These are phyloP conservation scores for Cyclargus thomasi DNA, from an alignment of 1,140 invertebrate genomes.

Conservation along the genomic window DNA sequence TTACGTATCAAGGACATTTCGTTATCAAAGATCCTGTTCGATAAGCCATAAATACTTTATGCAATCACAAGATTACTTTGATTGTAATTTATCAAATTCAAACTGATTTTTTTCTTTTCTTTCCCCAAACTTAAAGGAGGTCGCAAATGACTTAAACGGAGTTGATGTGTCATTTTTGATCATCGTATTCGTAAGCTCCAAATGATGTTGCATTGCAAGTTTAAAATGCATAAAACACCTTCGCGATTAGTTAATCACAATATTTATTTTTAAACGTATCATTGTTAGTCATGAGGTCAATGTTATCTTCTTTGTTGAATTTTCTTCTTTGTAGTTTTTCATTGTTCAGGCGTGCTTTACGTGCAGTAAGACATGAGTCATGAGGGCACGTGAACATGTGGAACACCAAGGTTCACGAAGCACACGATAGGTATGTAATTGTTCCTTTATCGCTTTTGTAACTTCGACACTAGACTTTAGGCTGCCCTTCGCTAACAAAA, in stretches of 20 bases:
- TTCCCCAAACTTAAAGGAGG: neutral
- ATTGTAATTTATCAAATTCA: neutral
- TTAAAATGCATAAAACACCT: neutral
- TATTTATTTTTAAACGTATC: neutral
- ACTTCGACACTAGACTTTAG: neutral
- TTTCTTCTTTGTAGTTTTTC: conserved; percentile 2
- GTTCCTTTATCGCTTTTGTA: conserved; percentile 10
- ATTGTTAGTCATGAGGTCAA: conserved; percentile 2
- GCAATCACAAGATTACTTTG: conserved; percentile 7
- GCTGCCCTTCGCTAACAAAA: neutral
- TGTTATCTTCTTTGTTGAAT: conserved; percentile 6
- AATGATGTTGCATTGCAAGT: neutral
- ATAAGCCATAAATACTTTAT: conserved; percentile 7
- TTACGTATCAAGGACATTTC: conserved; percentile 15
- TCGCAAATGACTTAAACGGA: neutral
- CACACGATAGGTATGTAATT: neutral
- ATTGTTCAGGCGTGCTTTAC: neutral
- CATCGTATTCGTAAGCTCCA: neutral
- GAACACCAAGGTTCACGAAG: conserved; percentile 6
- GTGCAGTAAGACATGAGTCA: conserved; percentile 1
- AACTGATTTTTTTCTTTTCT: neutral
- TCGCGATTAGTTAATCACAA: neutral
- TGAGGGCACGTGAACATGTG: neutral
- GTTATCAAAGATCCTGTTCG: conserved; percentile 16
- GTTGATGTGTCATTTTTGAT: neutral